Evolutionary conservation across 2,797 vertebrate species (phyloP), one percentile per base, ranked within the genome.

Genomic region (Melanotaenia maccullochi): DNA sequence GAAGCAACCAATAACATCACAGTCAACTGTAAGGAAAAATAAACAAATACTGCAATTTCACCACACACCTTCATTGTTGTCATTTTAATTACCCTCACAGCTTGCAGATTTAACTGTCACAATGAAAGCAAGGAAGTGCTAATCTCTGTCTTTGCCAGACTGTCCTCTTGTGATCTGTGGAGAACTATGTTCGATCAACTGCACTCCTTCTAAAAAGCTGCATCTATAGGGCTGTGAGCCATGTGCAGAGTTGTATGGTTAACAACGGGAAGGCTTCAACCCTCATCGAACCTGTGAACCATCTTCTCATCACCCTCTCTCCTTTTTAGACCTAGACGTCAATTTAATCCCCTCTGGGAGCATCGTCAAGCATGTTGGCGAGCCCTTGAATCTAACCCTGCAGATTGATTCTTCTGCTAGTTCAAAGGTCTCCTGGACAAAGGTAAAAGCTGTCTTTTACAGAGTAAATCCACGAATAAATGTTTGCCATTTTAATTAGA

Each of bases 311-410:
- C 51, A 28, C 67, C 59, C 52, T 83, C 33, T 71, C 49, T 40
- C 81, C 72, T 59, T 84, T 81, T 73, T 80, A 99, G 97, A 96
- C 94, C 92, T 99, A 87, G 96, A 98, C 90, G 93, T 98, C 90
- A 94, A 92, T 84, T 93, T 97, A 78, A 95, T 80, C 83, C 95
- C 95, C 56, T 94, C 93, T 0, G 97, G 95, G 76, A 93, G 88
- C 68, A 89, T 99, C 47, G 87, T 93, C 47, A 97, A 93, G 86
- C 91, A 77, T 67, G 92, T 95, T 4, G 96, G 95, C 0, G 95
- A 96, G 68, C 84, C 91, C 68, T 84, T 99, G 76, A 89, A 94
- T 61, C 83, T 96, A 64, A 92, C 85, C 0, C 92, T 97, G 33
- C 86, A 93, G 1, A 93, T 96, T 85, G 91, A 94, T 65, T 94